Evolutionary conservation across 2,113 vertebrate genomes (phyloP).

Genomic region (Leptocoma aspasia): DNA sequence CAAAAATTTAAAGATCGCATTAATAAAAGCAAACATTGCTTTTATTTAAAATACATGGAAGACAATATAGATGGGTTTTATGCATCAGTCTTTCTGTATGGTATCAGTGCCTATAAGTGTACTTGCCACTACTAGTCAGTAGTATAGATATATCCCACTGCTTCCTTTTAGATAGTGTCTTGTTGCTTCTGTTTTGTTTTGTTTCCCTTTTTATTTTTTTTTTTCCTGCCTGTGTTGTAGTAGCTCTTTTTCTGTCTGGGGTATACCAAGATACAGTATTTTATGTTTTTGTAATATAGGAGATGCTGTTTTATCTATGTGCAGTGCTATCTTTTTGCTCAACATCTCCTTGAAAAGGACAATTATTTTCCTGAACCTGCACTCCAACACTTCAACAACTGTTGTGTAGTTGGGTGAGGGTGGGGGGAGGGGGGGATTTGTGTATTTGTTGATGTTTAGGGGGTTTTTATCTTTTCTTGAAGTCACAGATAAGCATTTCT

Average conservation of each 20-base stretch:
- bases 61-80: not conserved
- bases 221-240: not conserved
- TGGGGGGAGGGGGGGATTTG: accelerated
- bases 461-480: not conserved
- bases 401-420: accelerated
- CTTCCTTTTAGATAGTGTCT: not conserved
- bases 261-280: not conserved
- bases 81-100: not conserved
- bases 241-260: not conserved
- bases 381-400: not conserved
- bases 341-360: not conserved
- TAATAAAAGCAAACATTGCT: not conserved
- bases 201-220: accelerated
- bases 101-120: not conserved
- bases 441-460: not conserved
- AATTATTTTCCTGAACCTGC: conserved; percentile 2
- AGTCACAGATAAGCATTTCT: conserved; percentile 1
- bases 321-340: not conserved
- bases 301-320: not conserved
- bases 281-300: not conserved
- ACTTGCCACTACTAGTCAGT: not conserved
- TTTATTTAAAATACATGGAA: not conserved
- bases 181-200: not conserved
- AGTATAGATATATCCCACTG: not conserved
- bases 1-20: not conserved